Base-by-base conservation (phyloP, 2,888 invertebrate genomes). In the Busseola fusca region DNA sequence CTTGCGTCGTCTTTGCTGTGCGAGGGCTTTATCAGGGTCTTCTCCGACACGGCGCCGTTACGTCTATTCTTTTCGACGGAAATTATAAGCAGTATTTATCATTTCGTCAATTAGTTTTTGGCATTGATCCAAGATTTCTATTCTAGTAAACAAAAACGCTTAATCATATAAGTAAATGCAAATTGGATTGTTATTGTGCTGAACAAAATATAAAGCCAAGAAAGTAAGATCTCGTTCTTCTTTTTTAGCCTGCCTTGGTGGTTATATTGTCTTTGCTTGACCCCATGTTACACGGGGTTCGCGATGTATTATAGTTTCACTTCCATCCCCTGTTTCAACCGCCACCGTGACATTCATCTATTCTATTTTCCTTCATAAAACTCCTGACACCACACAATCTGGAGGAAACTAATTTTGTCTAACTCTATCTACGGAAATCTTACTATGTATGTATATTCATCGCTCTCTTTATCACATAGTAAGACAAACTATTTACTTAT, bases 1-100 rank as follows among this genome's bases (percentile, higher is more conserved):
- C 84, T 85, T 69, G 81, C 66, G 87, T 84, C 90, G 89, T 90
- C 87, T 89, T 72, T 76, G 81, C 76, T 83, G 76, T 82, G 81
- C 86, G 83, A 89, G 87, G 88, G 89, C 87, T 89, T 88, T 87
- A 87, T 89, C 91, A 90, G 89, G 91, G 91, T 89, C 91, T 90
- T 86, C 78, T 84, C 69, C 64, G 72, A 71, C 87, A 85, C 76
- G 78, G 50, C 62, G 77, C 64, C 56, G 54, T 57, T 60, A 56
- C 37, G 59, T 74, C 64, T 76, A 74, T 82, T 71, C 62, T 72
- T 80, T 66, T 67, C 40, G 45, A 58, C 63, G 48, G 16, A 73
- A 74, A 63, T 68, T 64, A 60, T 62, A 48, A 30, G 50, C 72
- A 42, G 30, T 66, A 64, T 56, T 42, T 62, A 34, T 63, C 34